phyloP scores from a whole-genome alignment of 2,113 vertebrate species.

The Clupea harengus region DNA sequence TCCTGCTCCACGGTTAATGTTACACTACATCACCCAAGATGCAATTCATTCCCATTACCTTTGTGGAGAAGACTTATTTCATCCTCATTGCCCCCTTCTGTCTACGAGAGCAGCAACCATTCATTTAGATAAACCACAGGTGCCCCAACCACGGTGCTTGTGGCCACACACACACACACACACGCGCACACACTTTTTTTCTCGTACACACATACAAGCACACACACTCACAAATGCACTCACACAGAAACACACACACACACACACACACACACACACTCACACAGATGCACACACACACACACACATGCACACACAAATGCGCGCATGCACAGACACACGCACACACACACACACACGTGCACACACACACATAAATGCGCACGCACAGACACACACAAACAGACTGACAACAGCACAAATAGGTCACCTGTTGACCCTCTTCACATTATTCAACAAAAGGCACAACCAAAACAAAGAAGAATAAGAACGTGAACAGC shows the following conservation, averaged over 20 bases:
- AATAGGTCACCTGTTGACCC: not conserved
- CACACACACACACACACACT: not conserved
- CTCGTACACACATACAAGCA: not conserved
- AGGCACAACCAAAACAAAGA: not conserved
- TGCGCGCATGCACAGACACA: not conserved
- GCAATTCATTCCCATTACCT: constrained; percentile 66
- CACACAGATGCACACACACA: not conserved
- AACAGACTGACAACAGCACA: no score
- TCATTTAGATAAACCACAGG: constrained; percentile 52
- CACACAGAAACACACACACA: not conserved
- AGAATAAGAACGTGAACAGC: not conserved
- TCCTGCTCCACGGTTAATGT: constrained; percentile 42
- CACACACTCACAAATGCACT: not conserved
- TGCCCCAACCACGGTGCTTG: not conserved
- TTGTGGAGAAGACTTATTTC: constrained; percentile 53
- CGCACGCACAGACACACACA: no score
- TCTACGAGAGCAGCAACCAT: constrained; percentile 46
- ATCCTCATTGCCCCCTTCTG: constrained; percentile 48
- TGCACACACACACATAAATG: not conserved
- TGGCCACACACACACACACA: not conserved
- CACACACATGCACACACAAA: not conserved
- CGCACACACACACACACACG: not conserved
- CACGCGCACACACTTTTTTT: not conserved
- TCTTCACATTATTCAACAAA: not conserved
- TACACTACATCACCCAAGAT: constrained; percentile 53